These are phyloP conservation scores for Aleadryas rufinucha DNA, from an alignment of 2,113 vertebrate genomes.

Conservation along the genomic window DNA sequence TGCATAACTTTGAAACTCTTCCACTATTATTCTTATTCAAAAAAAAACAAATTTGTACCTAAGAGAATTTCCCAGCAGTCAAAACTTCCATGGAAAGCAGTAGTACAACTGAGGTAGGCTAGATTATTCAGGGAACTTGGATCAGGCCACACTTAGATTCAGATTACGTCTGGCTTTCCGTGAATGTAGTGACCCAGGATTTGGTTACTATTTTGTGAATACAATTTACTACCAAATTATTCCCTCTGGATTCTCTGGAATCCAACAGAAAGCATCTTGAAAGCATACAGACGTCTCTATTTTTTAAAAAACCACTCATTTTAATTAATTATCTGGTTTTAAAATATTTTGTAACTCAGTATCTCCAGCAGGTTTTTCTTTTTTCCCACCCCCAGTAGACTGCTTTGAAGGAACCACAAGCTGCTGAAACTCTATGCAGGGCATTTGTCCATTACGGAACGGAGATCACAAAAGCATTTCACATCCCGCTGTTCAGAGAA, in stretches of 20 bases:
- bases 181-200: neutral
- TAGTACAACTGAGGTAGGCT: neutral
- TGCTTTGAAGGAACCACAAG: conserved; percentile 1
- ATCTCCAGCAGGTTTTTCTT: neutral
- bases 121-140: neutral
- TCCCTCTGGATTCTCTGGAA: neutral
- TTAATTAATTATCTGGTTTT: conserved; percentile 24
- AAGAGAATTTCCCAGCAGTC: neutral
- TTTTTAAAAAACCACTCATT: neutral
- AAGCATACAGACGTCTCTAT: neutral
- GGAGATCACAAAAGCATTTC: conserved; percentile 28
- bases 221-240: neutral
- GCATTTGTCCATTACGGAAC: neutral
- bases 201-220: neutral
- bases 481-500: neutral
- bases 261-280: neutral
- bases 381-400: neutral
- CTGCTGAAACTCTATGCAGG: neutral
- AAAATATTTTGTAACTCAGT: neutral
- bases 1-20: neutral
- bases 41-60: neutral
- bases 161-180: neutral
- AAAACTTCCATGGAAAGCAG: neutral
- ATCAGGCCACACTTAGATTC: neutral
- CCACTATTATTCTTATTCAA: neutral